phyloP scores from a whole-genome alignment of 2,113 vertebrate species.

The Petroica traversi region DNA sequence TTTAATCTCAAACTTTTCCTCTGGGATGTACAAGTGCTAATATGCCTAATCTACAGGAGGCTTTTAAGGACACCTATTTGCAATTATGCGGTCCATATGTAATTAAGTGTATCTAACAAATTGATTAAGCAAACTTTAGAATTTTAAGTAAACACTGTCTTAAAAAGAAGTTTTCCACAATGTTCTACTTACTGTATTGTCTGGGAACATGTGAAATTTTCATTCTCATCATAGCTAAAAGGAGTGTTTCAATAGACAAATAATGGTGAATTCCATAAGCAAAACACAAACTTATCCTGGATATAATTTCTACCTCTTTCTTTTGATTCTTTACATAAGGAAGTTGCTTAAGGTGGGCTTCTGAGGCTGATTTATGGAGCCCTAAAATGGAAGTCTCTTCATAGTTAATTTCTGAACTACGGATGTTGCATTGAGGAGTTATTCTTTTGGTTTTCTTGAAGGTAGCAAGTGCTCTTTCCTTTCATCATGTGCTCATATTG shows the following conservation, averaged over 20 bases:
- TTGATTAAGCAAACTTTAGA: background rate
- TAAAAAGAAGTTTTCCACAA: background rate
- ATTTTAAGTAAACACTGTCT: background rate
- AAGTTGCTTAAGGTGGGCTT: background rate
- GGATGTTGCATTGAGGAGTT: background rate
- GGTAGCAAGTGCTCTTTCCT: background rate
- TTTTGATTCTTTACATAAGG: background rate
- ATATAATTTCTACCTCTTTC: background rate
- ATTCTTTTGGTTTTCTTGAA: background rate
- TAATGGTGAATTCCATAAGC: background rate
- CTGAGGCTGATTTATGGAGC: background rate
- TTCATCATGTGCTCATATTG: background rate
- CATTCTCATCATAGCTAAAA: background rate
- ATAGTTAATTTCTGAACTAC: background rate
- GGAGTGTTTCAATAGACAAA: background rate
- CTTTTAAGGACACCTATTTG: background rate
- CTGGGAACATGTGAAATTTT: background rate
- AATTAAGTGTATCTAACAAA: background rate
- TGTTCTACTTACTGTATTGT: background rate
- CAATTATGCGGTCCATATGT: background rate
- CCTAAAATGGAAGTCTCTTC: background rate
- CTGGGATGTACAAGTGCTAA: background rate
- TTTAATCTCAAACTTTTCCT: background rate
- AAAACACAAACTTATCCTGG: background rate
- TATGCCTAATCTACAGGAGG: background rate